Conservation (phyloP, 2,113 vertebrate species). For the Pseudolaguvia tuberculata region DNA sequence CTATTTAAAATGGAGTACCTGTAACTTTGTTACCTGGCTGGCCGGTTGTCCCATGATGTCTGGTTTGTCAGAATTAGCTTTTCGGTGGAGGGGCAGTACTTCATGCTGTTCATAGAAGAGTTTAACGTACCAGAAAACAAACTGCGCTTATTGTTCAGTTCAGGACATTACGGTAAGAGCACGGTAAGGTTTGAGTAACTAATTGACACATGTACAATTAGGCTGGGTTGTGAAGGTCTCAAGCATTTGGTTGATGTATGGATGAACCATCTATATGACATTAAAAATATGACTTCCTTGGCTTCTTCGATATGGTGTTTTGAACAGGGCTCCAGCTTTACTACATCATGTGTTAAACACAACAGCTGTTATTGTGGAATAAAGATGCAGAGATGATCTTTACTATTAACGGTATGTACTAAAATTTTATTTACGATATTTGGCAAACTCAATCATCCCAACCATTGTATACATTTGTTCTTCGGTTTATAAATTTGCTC, state of each 20-base stretch:
- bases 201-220: constrained; percentile 84
- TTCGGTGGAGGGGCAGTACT: constrained; percentile 74
- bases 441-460: no score
- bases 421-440: neutral
- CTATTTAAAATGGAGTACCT: constrained; percentile 86
- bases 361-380: neutral
- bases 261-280: constrained; percentile 87
- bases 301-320: neutral
- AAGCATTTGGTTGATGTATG: constrained; percentile 83
- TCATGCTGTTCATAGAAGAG: constrained; percentile 78
- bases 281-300: constrained; percentile 68
- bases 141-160: constrained; percentile 81
- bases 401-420: neutral
- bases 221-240: constrained; percentile 76
- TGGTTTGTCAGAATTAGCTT: constrained; percentile 66
- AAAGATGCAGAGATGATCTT: no score
- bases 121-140: constrained; percentile 72
- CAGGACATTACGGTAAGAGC: constrained; percentile 77
- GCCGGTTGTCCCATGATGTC: constrained; percentile 73
- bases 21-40: constrained; percentile 74
- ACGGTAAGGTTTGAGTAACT: constrained; percentile 73
- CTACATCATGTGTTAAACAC: no score
- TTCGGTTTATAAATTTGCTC: no score
- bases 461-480: no score
- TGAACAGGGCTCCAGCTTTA: no score